Evolutionary conservation across 2,888 invertebrate genomes (phyloP).

Genomic region (Drosophila neutralis): DNA sequence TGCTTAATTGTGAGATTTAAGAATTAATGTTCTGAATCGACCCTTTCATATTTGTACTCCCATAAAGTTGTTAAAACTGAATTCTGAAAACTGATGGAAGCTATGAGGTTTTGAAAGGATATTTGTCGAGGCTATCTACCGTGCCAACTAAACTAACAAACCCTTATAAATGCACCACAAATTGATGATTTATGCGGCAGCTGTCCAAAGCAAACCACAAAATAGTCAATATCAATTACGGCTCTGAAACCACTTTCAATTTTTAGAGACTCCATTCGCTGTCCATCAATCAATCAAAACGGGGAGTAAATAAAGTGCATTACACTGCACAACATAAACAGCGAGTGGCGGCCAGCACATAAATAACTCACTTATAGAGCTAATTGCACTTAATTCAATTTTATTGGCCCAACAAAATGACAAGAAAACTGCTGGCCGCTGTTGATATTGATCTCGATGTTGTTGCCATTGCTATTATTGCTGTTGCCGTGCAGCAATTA

Average conservation of each 20-base stretch:
- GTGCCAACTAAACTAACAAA: background rate
- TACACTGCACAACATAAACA: constrained; percentile 57
- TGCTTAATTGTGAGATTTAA: background rate
- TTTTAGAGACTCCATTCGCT: constrained; percentile 20
- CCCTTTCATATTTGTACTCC: background rate
- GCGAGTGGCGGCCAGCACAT: constrained; percentile 43
- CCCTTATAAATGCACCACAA: constrained; percentile 4
- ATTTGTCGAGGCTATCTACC: background rate
- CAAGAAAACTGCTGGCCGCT: constrained; percentile 43
- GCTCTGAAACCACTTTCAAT: constrained; percentile 50
- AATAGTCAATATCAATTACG: constrained; percentile 42
- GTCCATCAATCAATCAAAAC: constrained; percentile 69
- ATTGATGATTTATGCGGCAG: constrained; percentile 24
- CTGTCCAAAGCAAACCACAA: constrained; percentile 13
- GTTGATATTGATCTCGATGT: constrained; percentile 59
- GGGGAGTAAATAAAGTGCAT: constrained; percentile 14
- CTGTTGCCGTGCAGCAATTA: constrained; percentile 64
- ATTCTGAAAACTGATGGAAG: background rate
- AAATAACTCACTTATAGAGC: constrained; percentile 74
- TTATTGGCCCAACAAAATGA: constrained; percentile 61
- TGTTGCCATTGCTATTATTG: constrained; percentile 9
- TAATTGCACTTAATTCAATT: constrained; percentile 75
- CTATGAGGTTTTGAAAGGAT: background rate
- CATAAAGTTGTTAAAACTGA: background rate
- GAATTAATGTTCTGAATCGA: background rate